phyloP scores from a whole-genome alignment of 2,888 invertebrate species.

The Troilus luridus region DNA sequence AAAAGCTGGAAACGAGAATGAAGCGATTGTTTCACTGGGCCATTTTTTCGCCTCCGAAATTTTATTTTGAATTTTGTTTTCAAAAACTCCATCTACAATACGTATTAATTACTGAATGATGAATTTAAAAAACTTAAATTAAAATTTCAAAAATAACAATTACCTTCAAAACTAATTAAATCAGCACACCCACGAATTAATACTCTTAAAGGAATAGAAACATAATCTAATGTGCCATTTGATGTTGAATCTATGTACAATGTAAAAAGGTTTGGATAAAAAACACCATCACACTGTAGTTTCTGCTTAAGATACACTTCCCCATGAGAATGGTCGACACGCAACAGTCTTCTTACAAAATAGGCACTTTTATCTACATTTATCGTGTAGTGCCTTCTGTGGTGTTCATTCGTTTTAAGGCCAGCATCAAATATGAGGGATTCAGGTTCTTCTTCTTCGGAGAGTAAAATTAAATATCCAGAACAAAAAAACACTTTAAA shows the following conservation, averaged over 20 bases:
- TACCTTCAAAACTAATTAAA: slow-evolving; percentile 65
- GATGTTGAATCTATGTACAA: slow-evolving; percentile 90
- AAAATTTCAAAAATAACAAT: slow-evolving; percentile 51
- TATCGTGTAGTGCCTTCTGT: slow-evolving; percentile 78
- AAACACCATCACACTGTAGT: slow-evolving; percentile 84
- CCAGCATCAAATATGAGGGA: slow-evolving; percentile 65
- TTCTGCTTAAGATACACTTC: slow-evolving; percentile 80
- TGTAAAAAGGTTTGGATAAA: slow-evolving; percentile 88
- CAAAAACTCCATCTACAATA: slow-evolving; percentile 63
- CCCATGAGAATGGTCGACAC: slow-evolving; percentile 82
- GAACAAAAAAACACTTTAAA: slow-evolving; percentile 56
- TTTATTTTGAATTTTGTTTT: slow-evolving; percentile 73
- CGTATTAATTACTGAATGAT: neutral
- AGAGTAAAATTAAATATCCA: slow-evolving; percentile 61
- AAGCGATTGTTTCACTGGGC: slow-evolving; percentile 89
- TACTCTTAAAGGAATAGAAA: slow-evolving; percentile 68
- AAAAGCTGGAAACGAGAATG: slow-evolving; percentile 82
- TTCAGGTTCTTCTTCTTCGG: slow-evolving; percentile 65
- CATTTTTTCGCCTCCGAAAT: slow-evolving; percentile 86
- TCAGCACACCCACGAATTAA: slow-evolving; percentile 67
- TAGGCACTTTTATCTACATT: slow-evolving; percentile 86
- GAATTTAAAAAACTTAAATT: neutral
- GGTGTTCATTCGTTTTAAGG: slow-evolving; percentile 59
- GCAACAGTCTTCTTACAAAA: slow-evolving; percentile 84
- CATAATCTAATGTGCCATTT: slow-evolving; percentile 70